Base-by-base conservation (phyloP, 1,140 invertebrate genomes). In the Andricus grossulariae region DNA sequence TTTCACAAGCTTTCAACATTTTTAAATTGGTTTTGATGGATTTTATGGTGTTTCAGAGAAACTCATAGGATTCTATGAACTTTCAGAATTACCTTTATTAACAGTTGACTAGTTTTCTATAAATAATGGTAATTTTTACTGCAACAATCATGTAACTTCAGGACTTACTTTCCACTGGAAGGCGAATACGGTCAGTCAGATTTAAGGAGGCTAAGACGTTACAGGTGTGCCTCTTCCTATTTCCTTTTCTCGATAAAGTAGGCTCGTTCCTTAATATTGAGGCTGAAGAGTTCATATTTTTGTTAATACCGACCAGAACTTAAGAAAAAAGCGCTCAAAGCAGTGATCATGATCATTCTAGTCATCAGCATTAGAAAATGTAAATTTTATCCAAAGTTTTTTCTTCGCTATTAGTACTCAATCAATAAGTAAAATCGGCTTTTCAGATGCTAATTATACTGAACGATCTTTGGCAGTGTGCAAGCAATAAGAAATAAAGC, bases 261-360 rank as follows among this genome's bases (percentile, higher is more conserved):
- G 85, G 77, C 55, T 85, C 82, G 83, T 87, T 88, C 81, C 89
- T 88, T 76, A 89, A 76, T 50, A 89, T 86, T n/a, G 88, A 87
- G 32, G 88, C 89, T 90, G 13, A 25, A 15, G 57, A 66, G 21
- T 66, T 66, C 25, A 39, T 77, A 82, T 32, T 72, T 71, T 75
- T 79, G 82, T 82, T 60, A 86, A 25, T 83, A 82, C 72, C 78
- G n/a, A 54, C 52, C 66, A 71, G 71, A 71, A 70, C n/a, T 76
- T 50, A 16, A 66, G 19, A 71, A 15, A 16, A 57, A 49, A 70
- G 70, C 50, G 13, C 70, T 74, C 21, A 18, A 18, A 10, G 21
- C 10, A 16, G 8, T 11, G 25, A 15, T 51, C 21, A 55, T 10
- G 4, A 55, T 8, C n/a, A 19, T 55, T 19, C n/a, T 21, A 55